A percentile compares a stretch with the other conserved stretches of the same genome.
These are phyloP conservation scores for human (Homo sapiens) DNA, from an alignment of 2,113 vertebrate species.

Conservation along the genomic window DNA sequence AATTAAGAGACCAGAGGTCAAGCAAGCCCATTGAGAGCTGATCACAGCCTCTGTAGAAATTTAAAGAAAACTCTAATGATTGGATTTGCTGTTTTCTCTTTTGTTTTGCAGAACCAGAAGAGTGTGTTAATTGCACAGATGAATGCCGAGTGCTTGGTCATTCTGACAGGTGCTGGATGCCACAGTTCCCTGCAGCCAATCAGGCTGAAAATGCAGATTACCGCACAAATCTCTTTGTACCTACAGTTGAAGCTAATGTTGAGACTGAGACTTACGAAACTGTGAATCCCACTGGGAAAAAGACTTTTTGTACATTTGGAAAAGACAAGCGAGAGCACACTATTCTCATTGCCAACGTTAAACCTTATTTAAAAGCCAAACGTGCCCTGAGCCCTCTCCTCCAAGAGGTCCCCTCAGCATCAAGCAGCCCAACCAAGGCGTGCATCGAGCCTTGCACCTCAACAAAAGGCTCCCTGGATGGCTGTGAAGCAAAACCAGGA, in stretches of 20 bases:
- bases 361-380: constrained; percentile 99
- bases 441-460: constrained; percentile 93
- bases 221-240: constrained; percentile 99
- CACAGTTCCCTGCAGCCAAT: constrained; percentile 95
- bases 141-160: constrained; percentile 99
- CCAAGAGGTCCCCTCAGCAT: constrained; percentile 97
- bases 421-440: constrained; percentile 95
- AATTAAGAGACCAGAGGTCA: constrained; percentile 84
- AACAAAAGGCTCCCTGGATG: constrained; percentile 93
- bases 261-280: constrained; percentile 97
- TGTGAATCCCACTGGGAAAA: constrained; percentile 97
- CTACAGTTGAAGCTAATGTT: constrained; percentile 95
- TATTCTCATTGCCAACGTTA: constrained; percentile 99
- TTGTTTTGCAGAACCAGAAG: constrained; percentile 95
- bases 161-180: constrained; percentile 99
- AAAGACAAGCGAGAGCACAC: constrained; percentile 99
- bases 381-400: constrained; percentile 98
- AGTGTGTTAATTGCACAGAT: constrained; percentile 99
- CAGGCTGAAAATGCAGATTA: constrained; percentile 98
- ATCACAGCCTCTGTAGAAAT: constrained; percentile 74
- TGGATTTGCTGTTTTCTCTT: constrained; percentile 74
- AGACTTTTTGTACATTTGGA: constrained; percentile 99
- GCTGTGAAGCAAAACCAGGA: constrained; percentile 94
- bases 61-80: constrained; percentile 77
- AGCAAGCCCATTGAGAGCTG: constrained; percentile 68